Conservation (phyloP, 2,888 invertebrate genomes). For the Spodoptera littoralis region DNA sequence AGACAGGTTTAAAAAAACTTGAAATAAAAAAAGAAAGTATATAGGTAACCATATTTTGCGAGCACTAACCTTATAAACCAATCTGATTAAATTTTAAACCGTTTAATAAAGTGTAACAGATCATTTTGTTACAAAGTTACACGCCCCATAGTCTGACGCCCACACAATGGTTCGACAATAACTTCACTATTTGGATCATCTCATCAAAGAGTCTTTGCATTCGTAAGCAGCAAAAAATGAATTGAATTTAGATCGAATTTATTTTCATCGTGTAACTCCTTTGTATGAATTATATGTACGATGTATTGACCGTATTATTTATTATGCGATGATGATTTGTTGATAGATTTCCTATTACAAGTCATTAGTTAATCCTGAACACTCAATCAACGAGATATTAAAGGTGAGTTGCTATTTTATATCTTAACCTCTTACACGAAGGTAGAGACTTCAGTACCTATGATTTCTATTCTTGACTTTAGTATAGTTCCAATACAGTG, state of each 20-base stretch:
- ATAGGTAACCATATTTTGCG: too few species aligned
- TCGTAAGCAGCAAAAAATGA: conserved; percentile 38
- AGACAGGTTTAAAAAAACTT: too few species aligned
- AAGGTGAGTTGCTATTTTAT: too few species aligned
- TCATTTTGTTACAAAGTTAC: conserved; percentile 4
- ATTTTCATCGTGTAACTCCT: conserved; percentile 26
- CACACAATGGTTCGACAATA: conserved; percentile 29
- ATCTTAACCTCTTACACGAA: too few species aligned
- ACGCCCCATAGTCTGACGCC: conserved; percentile 16
- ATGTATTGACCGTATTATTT: conserved; percentile 13
- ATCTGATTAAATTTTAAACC: neutral
- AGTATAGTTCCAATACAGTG: too few species aligned
- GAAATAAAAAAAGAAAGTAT: too few species aligned
- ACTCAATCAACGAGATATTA: too few species aligned
- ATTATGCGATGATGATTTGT: conserved; percentile 5
- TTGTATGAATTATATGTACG: conserved; percentile 22
- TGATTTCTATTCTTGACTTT: too few species aligned
- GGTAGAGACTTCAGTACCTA: too few species aligned
- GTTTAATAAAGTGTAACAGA: conserved; percentile 16
- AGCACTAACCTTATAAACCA: too few species aligned
- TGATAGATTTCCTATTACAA: conserved; percentile 8
- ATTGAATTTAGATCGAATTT: conserved; percentile 33
- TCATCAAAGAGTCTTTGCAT: conserved; percentile 37
- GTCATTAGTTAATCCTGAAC: too few species aligned
- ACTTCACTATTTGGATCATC: conserved; percentile 42